Evolutionary conservation across 2,797 vertebrate species (phyloP).

Genomic region (Sebastes iracundus): DNA sequence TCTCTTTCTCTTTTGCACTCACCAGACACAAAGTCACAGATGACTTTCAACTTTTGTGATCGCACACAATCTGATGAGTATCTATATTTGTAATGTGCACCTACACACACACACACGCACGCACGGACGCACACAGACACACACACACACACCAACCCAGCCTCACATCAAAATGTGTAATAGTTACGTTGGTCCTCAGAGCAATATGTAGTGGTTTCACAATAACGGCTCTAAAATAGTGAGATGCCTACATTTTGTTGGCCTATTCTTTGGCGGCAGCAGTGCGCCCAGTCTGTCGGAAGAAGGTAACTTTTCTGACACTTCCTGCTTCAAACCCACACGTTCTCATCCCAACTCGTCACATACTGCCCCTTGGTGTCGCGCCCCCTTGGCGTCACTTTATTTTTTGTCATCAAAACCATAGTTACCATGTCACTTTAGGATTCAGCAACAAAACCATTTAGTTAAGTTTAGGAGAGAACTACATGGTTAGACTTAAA

Average conservation of each 20-base stretch:
- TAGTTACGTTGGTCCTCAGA: neutral
- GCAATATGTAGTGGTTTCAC: neutral
- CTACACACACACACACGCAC: no score
- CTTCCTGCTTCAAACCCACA: neutral
- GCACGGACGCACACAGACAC: neutral
- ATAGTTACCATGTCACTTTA: no score
- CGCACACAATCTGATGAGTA: neutral
- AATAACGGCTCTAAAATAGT: neutral
- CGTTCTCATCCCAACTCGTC: neutral
- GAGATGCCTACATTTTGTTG: neutral
- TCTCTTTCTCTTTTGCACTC: neutral
- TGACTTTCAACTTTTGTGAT: slow-evolving; percentile 9
- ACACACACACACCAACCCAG: neutral
- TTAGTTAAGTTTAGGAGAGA: no score
- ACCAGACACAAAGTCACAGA: neutral
- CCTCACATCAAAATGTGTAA: neutral
- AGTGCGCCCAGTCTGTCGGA: neutral
- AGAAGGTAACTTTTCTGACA: no score
- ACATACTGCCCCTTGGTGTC: no score
- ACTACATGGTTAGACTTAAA: no score
- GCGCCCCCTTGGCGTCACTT: accelerated
- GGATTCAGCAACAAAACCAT: no score
- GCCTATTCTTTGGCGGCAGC: neutral
- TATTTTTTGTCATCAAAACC: no score
- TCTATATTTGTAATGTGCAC: neutral